Evolutionary conservation across 2,888 invertebrate species (phyloP).

Genomic region (Sinelater perroti): DNA sequence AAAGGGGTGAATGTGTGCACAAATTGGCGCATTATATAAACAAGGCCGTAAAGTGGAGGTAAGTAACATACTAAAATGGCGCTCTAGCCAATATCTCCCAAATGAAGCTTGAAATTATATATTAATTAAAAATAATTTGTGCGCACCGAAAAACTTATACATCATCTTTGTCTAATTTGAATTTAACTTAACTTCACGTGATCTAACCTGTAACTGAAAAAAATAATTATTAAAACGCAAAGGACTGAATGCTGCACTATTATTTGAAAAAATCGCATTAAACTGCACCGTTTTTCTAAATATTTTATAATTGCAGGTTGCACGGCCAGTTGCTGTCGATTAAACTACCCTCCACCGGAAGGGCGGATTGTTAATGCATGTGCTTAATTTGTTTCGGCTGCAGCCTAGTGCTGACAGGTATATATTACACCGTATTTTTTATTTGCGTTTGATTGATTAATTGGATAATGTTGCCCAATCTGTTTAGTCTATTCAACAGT

Average conservation of each 20-base stretch:
- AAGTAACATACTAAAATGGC: background rate
- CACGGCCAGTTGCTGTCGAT: constrained; percentile 7
- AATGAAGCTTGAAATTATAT: too few relatives aligned
- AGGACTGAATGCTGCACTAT: too few relatives aligned
- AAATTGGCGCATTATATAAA: constrained; percentile 20
- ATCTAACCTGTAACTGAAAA: too few relatives aligned
- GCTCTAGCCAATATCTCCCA: background rate
- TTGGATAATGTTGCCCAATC: constrained; percentile 26
- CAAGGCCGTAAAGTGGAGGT: constrained; percentile 1
- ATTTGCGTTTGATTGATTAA: constrained; percentile 37
- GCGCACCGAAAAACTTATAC: too few relatives aligned
- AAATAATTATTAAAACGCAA: too few relatives aligned
- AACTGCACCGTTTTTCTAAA: too few relatives aligned
- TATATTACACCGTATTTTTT: constrained; percentile 33
- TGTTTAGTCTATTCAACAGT: background rate
- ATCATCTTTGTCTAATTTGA: too few relatives aligned
- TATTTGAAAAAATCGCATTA: too few relatives aligned
- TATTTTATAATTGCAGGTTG: constrained; percentile 24
- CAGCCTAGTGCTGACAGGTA: constrained; percentile 36
- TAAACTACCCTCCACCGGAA: constrained; percentile 26
- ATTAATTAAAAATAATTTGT: too few relatives aligned
- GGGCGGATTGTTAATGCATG: constrained; percentile 23
- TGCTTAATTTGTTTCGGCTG: constrained; percentile 19
- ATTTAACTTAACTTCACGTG: too few relatives aligned
- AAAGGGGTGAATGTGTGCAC: constrained; percentile 6